Evolutionary conservation across 2,113 vertebrate species (phyloP).

Genomic region (Eupsittula cactorum): DNA sequence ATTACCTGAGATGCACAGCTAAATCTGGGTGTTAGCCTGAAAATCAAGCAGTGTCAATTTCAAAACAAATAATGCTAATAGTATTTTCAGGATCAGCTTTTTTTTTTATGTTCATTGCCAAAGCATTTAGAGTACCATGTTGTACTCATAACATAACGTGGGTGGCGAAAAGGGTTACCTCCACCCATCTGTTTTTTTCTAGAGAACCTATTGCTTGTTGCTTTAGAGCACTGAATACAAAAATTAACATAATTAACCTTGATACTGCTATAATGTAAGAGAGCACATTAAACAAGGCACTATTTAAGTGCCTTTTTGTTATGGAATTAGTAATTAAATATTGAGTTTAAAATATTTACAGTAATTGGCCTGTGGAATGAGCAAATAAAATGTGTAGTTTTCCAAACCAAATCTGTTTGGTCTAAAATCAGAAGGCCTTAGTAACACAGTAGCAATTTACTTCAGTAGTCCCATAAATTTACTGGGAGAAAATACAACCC

Average conservation of each 20-base stretch:
- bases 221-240: constrained; percentile 15
- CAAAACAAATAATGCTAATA: constrained; percentile 78
- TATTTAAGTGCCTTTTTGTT: neutral
- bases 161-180: constrained; percentile 57
- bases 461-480: neutral
- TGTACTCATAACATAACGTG: constrained; percentile 71
- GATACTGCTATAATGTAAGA: neutral
- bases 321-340: constrained; percentile 4
- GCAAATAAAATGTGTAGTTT: neutral
- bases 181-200: constrained; percentile 50
- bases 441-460: neutral
- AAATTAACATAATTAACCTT: constrained; percentile 50
- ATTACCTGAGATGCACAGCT: constrained; percentile 74
- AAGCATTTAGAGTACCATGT: constrained; percentile 64
- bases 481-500: neutral
- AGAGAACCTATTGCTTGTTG: constrained; percentile 25
- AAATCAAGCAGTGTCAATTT: constrained; percentile 73
- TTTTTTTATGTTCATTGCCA: constrained; percentile 65
- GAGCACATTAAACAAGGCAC: constrained; percentile 1
- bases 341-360: constrained; percentile 4
- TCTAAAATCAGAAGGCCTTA: neutral
- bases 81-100: constrained; percentile 72
- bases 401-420: neutral
- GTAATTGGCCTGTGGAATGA: constrained; percentile 12
- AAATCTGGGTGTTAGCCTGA: constrained; percentile 72